phyloP scores from a whole-genome alignment of 53 echinoderm and acorn worm species.

The Patiria pectinifera region DNA sequence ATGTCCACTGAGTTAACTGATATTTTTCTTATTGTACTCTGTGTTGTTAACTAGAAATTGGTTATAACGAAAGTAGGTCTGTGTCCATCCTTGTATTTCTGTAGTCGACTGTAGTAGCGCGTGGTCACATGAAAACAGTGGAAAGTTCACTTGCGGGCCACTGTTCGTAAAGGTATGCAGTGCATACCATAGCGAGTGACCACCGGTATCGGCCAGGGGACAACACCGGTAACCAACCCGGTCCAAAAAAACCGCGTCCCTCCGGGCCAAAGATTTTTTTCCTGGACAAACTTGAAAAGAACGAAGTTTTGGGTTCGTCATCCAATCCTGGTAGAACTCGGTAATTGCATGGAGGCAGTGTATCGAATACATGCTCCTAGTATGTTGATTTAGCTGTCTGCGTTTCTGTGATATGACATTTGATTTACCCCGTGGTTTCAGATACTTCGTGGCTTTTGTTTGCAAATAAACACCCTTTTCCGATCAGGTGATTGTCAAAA shows the following conservation, averaged over 20 bases:
- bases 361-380: slow-evolving; percentile 27
- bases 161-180: slow-evolving; percentile 48
- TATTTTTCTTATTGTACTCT: too few relatives aligned
- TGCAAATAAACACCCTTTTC: neutral
- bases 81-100: too few relatives aligned
- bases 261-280: slow-evolving; percentile 9
- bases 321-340: slow-evolving; percentile 14
- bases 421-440: slow-evolving; percentile 17
- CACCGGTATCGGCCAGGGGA: slow-evolving; percentile 22
- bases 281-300: neutral
- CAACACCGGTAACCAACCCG: slow-evolving; percentile 19
- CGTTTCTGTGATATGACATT: neutral
- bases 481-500: neutral
- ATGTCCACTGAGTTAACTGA: too few relatives aligned
- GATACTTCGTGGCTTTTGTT: neutral
- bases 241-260: slow-evolving; percentile 19
- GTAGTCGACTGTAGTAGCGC: too few relatives aligned
- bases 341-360: slow-evolving; percentile 46
- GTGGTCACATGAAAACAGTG: neutral
- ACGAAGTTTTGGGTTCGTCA: slow-evolving; percentile 38
- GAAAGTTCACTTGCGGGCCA: slow-evolving; percentile 49
- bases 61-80: too few relatives aligned
- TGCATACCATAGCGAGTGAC: neutral
- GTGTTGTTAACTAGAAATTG: too few relatives aligned
- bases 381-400: slow-evolving; percentile 47